Percentiles rank a stretch among this genome's conserved stretches.
phyloP scores from a whole-genome alignment of 1,140 invertebrate species.

The Platyscapa corneri region DNA sequence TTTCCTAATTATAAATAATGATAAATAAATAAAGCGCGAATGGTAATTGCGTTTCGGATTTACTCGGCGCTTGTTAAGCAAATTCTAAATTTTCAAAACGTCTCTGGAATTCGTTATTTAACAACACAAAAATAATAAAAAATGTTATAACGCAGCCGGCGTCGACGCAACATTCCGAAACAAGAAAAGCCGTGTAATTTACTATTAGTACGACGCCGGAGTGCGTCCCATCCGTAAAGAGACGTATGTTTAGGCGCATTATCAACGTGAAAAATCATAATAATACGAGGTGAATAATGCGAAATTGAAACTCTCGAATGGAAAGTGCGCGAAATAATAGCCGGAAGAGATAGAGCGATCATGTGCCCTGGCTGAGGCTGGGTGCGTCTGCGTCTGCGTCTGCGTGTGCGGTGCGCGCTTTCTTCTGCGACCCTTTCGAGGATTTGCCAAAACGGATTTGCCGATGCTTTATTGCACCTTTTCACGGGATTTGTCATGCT shows the following conservation, averaged over 20 bases:
- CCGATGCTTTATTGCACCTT: slow-evolving; percentile 44
- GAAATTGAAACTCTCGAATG: neutral
- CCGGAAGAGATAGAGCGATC: neutral
- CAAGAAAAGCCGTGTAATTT: neutral
- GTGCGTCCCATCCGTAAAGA: neutral
- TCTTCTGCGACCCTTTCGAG: neutral
- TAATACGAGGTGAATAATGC: neutral
- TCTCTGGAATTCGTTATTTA: neutral
- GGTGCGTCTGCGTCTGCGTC: too few relatives aligned
- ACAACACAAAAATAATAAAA: neutral
- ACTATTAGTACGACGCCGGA: neutral
- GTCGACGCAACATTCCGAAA: neutral
- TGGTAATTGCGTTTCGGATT: too few relatives aligned
- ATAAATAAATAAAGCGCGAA: too few relatives aligned
- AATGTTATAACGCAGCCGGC: neutral
- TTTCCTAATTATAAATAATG: too few relatives aligned
- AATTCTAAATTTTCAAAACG: too few relatives aligned
- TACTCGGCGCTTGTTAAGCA: too few relatives aligned
- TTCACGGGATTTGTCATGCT: slow-evolving; percentile 33
- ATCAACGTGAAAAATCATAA: neutral
- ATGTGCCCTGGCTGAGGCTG: too few relatives aligned
- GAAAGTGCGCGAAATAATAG: neutral
- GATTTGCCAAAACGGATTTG: slow-evolving; percentile 45
- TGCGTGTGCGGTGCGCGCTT: neutral
- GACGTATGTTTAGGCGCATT: neutral